Base-by-base conservation (phyloP, 2,797 vertebrate species). In the Moxostoma hubbsi region DNA sequence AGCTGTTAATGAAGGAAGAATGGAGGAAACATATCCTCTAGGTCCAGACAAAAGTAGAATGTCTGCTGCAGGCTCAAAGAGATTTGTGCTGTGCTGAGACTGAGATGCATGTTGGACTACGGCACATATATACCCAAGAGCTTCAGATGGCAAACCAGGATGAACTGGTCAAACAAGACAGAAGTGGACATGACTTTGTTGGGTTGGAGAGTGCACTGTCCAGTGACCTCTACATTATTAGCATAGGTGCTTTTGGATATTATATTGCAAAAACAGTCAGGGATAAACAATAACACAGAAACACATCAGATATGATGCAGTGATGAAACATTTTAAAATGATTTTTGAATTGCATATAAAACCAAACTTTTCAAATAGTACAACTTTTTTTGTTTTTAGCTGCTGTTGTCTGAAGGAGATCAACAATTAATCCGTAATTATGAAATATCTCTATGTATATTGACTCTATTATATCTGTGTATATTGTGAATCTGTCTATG, bases 11-110 rank as follows among this genome's bases (percentile, higher is more conserved):
- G 53, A 24, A 24, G 18, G 18, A 24, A 24, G 18, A 58, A 24
- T 64, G 77, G 77, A 70, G 9, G 7, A 83, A 77, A 5, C 64
- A 80, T 46, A 80, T 74, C 36, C 55, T 77, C 5, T 80, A 83
- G 36, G 84, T 85, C 24, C 77, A 83, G 51, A 83, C 82, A 50
- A 85, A 85, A 73, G 58, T 58, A 13, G 84, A 83, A 8, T 13
- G 16, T 53, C 49, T 62, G 66, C 59, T 85, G 63, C 73, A 75
- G 50, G 45, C 12, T 9, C 77, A 63, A 15, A 18, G n/a, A 57
- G 50, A 81, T 36, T 71, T 83, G 15, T 57, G 9, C 12, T 77
- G 50, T 72, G 1, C 57, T 47, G 73, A 82, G 65, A 45, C 54
- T 58, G 77, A 83, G 11, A 57, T 85, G 13, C 73, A 72, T n/a